A percentile compares a stretch with the other conserved stretches of the same genome.
phyloP scores from a whole-genome alignment of 2,113 vertebrate species.

The Euleptes europaea region DNA sequence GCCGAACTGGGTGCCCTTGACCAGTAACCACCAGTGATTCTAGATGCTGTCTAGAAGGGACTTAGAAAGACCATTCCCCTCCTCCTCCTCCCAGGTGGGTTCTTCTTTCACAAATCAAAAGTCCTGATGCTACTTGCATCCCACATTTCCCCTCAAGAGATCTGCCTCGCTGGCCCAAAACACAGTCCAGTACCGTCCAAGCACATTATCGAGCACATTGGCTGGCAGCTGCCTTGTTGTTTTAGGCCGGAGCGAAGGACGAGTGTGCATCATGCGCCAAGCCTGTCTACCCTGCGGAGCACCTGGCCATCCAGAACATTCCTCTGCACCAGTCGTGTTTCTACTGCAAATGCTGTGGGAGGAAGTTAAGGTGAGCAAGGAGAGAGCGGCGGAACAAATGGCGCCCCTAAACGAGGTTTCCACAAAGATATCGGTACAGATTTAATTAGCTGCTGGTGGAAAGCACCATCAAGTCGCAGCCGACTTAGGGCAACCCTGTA shows the following conservation, averaged over 20 bases:
- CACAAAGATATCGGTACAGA: not conserved
- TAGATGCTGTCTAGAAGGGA: no score
- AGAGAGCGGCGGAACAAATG: not conserved
- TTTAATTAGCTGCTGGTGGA: not conserved
- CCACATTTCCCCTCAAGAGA: not conserved
- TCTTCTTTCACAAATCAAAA: not conserved
- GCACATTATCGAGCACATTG: not conserved
- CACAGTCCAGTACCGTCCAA: not conserved
- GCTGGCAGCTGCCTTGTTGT: slow-evolving; percentile 38
- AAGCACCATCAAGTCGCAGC: no score
- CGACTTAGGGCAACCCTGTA: no score
- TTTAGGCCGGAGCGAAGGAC: slow-evolving; percentile 68
- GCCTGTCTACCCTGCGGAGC: slow-evolving; percentile 80
- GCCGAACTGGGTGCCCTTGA: no score
- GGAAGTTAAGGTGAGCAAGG: slow-evolving; percentile 82
- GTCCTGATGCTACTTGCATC: not conserved
- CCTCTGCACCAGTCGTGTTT: slow-evolving; percentile 83
- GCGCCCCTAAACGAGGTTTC: not conserved
- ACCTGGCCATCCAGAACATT: slow-evolving; percentile 72
- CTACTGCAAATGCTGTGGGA: slow-evolving; percentile 82
- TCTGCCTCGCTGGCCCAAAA: not conserved
- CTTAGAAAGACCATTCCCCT: no score
- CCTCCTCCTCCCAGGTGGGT: no score
- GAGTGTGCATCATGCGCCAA: slow-evolving; percentile 77
- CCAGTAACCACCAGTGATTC: no score